Conservation (phyloP, 2,797 vertebrate species). For the Mus caroli region DNA sequence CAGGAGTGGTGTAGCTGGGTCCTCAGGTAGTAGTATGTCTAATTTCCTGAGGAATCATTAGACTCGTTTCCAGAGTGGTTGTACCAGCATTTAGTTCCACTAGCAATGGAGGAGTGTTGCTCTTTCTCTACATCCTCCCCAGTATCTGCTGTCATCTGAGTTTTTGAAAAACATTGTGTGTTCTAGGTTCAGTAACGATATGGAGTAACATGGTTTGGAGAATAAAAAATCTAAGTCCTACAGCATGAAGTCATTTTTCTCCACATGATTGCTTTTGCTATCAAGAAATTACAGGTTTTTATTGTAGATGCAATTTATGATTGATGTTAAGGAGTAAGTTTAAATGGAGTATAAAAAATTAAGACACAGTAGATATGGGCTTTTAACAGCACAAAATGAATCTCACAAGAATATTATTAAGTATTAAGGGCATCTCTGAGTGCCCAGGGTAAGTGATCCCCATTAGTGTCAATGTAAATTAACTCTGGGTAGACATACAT, state of each 20-base stretch:
- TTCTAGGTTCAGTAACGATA: neutral
- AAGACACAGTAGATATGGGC: neutral
- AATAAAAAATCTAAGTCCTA: neutral
- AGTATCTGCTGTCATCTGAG: no score
- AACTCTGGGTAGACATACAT: neutral
- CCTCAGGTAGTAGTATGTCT: no score
- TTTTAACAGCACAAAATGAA: neutral
- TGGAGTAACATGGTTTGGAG: neutral
- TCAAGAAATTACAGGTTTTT: neutral
- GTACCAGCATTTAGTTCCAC: no score
- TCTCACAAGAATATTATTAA: neutral
- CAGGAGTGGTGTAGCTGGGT: no score
- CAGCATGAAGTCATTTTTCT: neutral
- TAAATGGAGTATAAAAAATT: neutral
- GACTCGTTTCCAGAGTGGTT: no score
- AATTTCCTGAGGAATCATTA: no score
- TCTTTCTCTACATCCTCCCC: no score
- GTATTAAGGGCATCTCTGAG: neutral
- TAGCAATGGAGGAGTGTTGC: neutral
- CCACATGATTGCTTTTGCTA: neutral
- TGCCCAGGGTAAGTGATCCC: neutral
- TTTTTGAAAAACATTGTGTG: neutral
- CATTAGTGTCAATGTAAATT: neutral
- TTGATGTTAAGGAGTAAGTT: neutral
- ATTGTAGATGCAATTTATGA: neutral